Conservation (phyloP, 1,140 invertebrate species). For the Medauroidea extradentata region DNA sequence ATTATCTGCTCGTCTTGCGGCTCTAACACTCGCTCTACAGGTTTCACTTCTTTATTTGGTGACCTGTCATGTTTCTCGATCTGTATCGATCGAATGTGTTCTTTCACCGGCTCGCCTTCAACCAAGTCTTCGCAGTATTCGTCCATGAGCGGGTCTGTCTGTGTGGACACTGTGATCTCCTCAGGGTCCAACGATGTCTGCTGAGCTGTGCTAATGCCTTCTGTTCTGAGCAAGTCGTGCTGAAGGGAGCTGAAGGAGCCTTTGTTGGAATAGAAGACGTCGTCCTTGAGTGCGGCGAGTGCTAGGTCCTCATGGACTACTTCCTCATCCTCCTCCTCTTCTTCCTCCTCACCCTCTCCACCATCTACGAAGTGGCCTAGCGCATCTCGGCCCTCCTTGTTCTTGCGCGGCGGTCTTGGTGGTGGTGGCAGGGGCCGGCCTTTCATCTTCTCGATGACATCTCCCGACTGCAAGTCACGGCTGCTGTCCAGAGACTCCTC, state of each 20-base stretch:
- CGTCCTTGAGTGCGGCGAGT: slow-evolving; percentile 6
- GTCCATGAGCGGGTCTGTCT: slow-evolving; percentile 75
- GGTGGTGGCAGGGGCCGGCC: slow-evolving; percentile 74
- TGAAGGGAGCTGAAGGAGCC: too few species aligned
- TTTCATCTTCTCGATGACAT: slow-evolving; percentile 72
- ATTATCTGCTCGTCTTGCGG: not conserved
- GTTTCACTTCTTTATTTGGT: not conserved
- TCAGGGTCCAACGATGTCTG: slow-evolving; percentile 22
- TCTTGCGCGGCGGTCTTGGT: slow-evolving; percentile 64
- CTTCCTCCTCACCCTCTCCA: not conserved
- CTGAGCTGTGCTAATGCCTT: too few species aligned
- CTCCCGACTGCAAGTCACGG: slow-evolving; percentile 59
- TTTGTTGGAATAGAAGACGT: not conserved
- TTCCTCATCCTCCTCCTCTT: not conserved
- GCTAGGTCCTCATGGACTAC: slow-evolving; percentile 5
- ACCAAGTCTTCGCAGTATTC: slow-evolving; percentile 63
- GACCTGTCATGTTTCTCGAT: not conserved
- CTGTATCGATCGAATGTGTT: not conserved
- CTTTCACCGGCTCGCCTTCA: slow-evolving; percentile 48
- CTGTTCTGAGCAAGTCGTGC: too few species aligned
- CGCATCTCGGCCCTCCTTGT: slow-evolving; percentile 27
- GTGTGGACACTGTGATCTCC: slow-evolving; percentile 70
- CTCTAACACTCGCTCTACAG: not conserved
- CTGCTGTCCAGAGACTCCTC: slow-evolving; percentile 27
- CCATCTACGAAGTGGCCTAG: not conserved